These are phyloP conservation scores for Daktulosphaira vitifoliae DNA, from an alignment of 1,140 invertebrate species.

Conservation along the genomic window DNA sequence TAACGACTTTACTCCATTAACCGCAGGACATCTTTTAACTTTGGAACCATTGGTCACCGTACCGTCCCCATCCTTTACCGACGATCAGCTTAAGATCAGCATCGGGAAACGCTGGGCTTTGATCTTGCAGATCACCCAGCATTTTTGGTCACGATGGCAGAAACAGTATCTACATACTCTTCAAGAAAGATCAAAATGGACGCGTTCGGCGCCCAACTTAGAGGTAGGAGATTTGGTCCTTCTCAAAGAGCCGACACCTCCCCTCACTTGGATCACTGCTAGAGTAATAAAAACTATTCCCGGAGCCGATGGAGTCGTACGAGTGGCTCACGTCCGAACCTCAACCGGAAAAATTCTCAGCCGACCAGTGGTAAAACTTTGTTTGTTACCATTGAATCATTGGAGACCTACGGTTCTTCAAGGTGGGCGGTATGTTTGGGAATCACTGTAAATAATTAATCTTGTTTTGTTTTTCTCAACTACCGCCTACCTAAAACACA, in stretches of 20 bases:
- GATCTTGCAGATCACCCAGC: neutral
- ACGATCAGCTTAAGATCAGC: slow-evolving; percentile 15
- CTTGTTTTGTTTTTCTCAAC: no score
- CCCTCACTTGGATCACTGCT: slow-evolving; percentile 37
- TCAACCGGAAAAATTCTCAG: neutral
- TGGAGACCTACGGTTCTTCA: neutral
- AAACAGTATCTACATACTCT: slow-evolving; percentile 11
- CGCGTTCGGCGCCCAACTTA: neutral
- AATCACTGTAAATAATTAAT: no score
- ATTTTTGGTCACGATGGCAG: slow-evolving; percentile 19
- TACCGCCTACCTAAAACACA: no score
- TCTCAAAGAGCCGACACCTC: slow-evolving; percentile 7
- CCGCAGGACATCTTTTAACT: slow-evolving; percentile 41
- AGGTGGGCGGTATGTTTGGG: neutral
- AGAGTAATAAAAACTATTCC: slow-evolving; percentile 37
- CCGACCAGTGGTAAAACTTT: neutral
- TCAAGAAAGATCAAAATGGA: slow-evolving; percentile 19
- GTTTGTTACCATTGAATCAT: neutral
- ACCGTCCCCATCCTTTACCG: slow-evolving; percentile 14
- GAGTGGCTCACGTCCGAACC: slow-evolving; percentile 39
- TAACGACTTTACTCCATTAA: slow-evolving; percentile 34
- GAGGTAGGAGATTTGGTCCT: neutral
- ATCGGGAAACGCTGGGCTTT: neutral
- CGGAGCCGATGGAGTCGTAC: slow-evolving; percentile 37
- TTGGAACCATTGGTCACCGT: slow-evolving; percentile 21